These are phyloP conservation scores for Bombus polaris DNA, from an alignment of 1,140 invertebrate species.

Conservation along the genomic window DNA sequence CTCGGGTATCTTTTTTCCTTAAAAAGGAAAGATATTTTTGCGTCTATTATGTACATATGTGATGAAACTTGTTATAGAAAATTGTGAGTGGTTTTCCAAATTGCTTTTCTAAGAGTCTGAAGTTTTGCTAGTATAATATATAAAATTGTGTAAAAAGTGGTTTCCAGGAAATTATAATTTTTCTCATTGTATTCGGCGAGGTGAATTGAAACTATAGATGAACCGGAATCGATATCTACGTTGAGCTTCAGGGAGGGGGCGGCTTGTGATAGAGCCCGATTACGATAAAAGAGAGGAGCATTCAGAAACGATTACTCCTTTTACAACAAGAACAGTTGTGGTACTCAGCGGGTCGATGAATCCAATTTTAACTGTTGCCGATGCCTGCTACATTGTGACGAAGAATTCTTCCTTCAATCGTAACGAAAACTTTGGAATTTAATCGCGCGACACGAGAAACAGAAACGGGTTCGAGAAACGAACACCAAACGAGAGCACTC, in stretches of 20 bases:
- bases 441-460: background rate
- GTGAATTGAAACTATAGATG: slow-evolving; percentile 12
- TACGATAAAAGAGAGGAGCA: slow-evolving; percentile 44
- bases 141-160: background rate
- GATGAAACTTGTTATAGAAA: background rate
- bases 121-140: background rate
- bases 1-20: background rate
- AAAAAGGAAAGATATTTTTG: background rate
- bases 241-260: slow-evolving; percentile 16
- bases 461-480: background rate
- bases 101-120: background rate
- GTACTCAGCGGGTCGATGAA: slow-evolving; percentile 31
- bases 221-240: slow-evolving; percentile 31
- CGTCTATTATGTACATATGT: background rate
- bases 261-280: slow-evolving; percentile 35
- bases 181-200: background rate
- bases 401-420: background rate
- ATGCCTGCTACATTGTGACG: background rate
- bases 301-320: slow-evolving; percentile 40
- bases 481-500: background rate
- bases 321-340: slow-evolving; percentile 24
- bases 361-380: slow-evolving; percentile 1
- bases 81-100: background rate
- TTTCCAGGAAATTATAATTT: background rate
- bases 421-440: background rate